Percentiles rank a stretch among this genome's conserved stretches.
These are phyloP conservation scores for Rhysida immarginata DNA, from an alignment of 1,140 invertebrate genomes.

Conservation along the genomic window DNA sequence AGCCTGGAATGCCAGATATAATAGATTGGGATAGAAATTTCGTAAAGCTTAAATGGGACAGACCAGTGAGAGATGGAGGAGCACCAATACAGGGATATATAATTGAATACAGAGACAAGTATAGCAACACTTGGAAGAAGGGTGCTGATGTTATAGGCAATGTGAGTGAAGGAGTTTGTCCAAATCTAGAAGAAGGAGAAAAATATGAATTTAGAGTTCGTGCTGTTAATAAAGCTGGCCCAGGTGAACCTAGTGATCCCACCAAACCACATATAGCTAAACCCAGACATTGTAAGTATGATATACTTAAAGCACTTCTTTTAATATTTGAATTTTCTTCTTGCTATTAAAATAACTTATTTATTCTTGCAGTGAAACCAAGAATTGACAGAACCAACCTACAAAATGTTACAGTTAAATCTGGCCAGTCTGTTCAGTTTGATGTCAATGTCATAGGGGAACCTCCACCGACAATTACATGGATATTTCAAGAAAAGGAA, in stretches of 20 bases:
- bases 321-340: not conserved
- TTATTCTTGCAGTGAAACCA: slow-evolving; percentile 58
- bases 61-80: slow-evolving; percentile 85
- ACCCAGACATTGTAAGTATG: slow-evolving; percentile 70
- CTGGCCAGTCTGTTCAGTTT: slow-evolving; percentile 74
- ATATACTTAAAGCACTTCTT: slow-evolving; percentile 1
- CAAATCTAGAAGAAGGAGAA: slow-evolving; percentile 79
- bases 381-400: slow-evolving; percentile 81
- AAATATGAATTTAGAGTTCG: slow-evolving; percentile 88
- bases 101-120: slow-evolving; percentile 71
- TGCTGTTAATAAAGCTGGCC: slow-evolving; percentile 91
- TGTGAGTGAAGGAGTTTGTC: slow-evolving; percentile 62
- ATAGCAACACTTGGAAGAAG: slow-evolving; percentile 43
- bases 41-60: slow-evolving; percentile 90
- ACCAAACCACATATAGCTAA: slow-evolving; percentile 92
- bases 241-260: slow-evolving; percentile 83
- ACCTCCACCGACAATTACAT: slow-evolving; percentile 79
- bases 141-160: slow-evolving; percentile 62
- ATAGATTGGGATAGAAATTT: slow-evolving; percentile 83
- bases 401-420: slow-evolving; percentile 67
- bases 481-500: slow-evolving; percentile 69
- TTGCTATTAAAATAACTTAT: slow-evolving; percentile 4
- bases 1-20: slow-evolving; percentile 83
- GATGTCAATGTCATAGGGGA: slow-evolving; percentile 87
- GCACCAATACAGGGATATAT: slow-evolving; percentile 88